phyloP scores from a whole-genome alignment of 2,888 invertebrate species.

The Formica aserva region DNA sequence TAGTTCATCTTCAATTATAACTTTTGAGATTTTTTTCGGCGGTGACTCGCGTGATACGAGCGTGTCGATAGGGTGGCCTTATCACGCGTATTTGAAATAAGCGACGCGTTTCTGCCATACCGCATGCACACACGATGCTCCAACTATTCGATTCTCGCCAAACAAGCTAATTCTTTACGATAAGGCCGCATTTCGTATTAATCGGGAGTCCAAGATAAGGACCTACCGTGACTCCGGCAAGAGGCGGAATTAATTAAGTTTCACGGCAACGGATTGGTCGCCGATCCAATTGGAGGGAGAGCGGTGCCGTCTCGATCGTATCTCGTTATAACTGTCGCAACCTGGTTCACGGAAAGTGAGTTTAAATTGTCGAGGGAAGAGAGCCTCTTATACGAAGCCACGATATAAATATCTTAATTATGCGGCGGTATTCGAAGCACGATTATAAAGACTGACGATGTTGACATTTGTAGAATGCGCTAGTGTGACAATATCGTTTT shows the following conservation, averaged over 20 bases:
- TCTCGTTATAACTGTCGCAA: conserved; percentile 69
- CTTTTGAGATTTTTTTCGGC: conserved; percentile 20
- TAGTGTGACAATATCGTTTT: conserved; percentile 2
- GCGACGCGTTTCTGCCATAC: neutral
- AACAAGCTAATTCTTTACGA: conserved; percentile 72
- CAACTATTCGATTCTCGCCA: conserved; percentile 60
- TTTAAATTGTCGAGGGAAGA: conserved; percentile 69
- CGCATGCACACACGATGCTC: neutral
- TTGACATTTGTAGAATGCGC: conserved; percentile 42
- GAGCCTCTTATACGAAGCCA: conserved; percentile 37
- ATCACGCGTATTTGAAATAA: conserved; percentile 54
- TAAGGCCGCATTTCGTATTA: conserved; percentile 72
- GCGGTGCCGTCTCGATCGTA: conserved; percentile 70
- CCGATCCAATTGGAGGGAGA: conserved; percentile 62
- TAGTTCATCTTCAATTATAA: conserved; percentile 71
- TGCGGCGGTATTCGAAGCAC: conserved; percentile 50
- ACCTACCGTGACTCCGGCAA: conserved; percentile 64
- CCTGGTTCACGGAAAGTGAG: conserved; percentile 61
- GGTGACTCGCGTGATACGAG: neutral
- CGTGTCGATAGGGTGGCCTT: neutral
- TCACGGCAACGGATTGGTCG: conserved; percentile 68
- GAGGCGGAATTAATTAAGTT: conserved; percentile 77
- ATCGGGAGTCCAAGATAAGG: conserved; percentile 72
- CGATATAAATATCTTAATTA: conserved; percentile 73
- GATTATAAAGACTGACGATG: conserved; percentile 56